Evolutionary conservation across 2,797 vertebrate genomes (phyloP), one percentile per base, ranked within the genome.

Genomic region (Rhinichthys osculus): DNA sequence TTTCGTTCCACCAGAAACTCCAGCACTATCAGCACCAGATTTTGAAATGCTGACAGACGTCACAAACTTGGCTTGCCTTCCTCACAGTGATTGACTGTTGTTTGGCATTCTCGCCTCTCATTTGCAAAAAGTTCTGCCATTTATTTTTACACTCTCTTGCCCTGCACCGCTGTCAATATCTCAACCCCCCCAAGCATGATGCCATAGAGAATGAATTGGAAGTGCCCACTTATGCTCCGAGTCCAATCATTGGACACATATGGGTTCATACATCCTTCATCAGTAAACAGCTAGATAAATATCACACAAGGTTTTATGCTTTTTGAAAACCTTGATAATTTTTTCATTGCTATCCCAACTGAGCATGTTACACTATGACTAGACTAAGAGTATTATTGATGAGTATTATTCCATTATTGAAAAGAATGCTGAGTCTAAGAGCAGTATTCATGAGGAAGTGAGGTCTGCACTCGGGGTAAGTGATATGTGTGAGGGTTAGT

Each of bases 401-500:
- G 79, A 69, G 52, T 44, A 42, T 54, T 44, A 42, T 54, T 62
- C 62, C 38, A 69, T 69, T 70, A 70, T 67, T 70, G 11, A 70
- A 70, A 54, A 38, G 21, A 80, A 44, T 19, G 30, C 27, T 57
- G 19, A 77, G 35, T 77, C 74, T 16, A 23, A 77, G 50, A 77
- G 50, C 74, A 77, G 73, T 35, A 57, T 57, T 77, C 73, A 77
- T 77, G 21, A 78, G 76, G 76, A 42, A 42, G 76, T 33, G 47
- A 38, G 17, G 14, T 62, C 23, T 78, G 38, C 38, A 27, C 54
- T 78, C 54, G 35, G 76, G 14, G 54, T 17, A 62, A 78, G 54
- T 62, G 54, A 78, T 62, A 62, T 42, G 76, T 78, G 23, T 78
- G 52, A 57, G 21, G 13, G 23, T 77, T 8, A 23, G 33, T 78